Evolutionary conservation across 1,140 invertebrate species (phyloP).

Genomic region (Atta colombica): DNA sequence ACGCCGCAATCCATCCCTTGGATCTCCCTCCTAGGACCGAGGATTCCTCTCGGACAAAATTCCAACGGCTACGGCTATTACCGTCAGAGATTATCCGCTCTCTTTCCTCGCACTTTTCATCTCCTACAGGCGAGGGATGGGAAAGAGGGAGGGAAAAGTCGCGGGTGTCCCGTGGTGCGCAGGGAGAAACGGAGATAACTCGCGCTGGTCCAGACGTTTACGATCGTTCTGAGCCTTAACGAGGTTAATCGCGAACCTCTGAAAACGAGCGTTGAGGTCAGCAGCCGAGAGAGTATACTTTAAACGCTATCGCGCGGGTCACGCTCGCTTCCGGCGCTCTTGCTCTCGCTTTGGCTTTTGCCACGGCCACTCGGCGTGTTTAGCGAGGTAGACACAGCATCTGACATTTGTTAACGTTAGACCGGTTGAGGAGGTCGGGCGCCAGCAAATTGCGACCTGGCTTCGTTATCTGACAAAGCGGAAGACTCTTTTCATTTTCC

Average conservation of each 20-base stretch:
- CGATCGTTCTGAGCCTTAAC: conserved; percentile 72
- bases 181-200: conserved; percentile 38
- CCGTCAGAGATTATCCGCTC: conserved; percentile 66
- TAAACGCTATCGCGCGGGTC: conserved; percentile 44
- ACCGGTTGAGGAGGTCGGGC: conserved; percentile 22
- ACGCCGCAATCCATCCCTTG: background rate
- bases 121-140: background rate
- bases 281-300: conserved; percentile 41
- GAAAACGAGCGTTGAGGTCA: conserved; percentile 53
- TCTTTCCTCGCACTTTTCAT: conserved; percentile 20
- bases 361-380: conserved; percentile 45
- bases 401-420: conserved; percentile 52
- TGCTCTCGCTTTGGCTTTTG: conserved; percentile 27
- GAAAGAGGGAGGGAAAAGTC: background rate
- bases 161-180: background rate
- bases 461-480: conserved; percentile 17
- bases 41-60: conserved; percentile 57
- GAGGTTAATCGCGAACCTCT: conserved; percentile 67
- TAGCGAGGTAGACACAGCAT: conserved; percentile 45
- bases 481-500: conserved; percentile 16
- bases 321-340: conserved; percentile 35
- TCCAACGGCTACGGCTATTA: conserved; percentile 62
- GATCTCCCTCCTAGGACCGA: background rate
- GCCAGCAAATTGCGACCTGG: conserved; percentile 32
- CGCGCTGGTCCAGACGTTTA: conserved; percentile 58